These are phyloP conservation scores for Montipora capitata DNA, from an alignment of 92 coral and sea anemone genomes.

Conservation along the genomic window DNA sequence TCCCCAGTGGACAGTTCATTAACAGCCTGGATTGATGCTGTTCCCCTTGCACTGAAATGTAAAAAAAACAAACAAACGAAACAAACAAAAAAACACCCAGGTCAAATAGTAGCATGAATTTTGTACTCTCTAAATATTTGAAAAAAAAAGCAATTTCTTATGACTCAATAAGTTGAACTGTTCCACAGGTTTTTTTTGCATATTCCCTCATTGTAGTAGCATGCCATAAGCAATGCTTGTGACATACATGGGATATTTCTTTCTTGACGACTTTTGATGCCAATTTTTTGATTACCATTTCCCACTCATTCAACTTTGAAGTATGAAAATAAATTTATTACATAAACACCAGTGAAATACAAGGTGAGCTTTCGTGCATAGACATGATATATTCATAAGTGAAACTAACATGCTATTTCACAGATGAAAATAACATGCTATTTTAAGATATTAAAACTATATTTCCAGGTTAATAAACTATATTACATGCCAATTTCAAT, in stretches of 20 bases:
- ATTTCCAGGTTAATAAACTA: too few relatives aligned
- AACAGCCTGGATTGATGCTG: slow-evolving; percentile 28
- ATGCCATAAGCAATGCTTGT: slow-evolving; percentile 28
- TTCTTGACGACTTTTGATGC: background rate
- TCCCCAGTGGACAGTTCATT: slow-evolving; percentile 19
- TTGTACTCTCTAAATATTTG: background rate
- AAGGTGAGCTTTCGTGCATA: too few relatives aligned
- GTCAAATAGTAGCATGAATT: background rate
- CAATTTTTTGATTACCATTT: slow-evolving; percentile 9
- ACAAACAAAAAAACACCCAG: background rate
- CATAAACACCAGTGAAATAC: too few relatives aligned
- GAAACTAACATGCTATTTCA: too few relatives aligned
- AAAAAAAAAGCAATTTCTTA: slow-evolving; percentile 4
- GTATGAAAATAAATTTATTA: background rate
- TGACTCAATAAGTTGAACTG: slow-evolving; percentile 6
- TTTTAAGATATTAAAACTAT: too few relatives aligned
- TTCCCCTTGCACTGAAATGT: too few relatives aligned
- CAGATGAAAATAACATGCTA: too few relatives aligned
- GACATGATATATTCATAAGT: too few relatives aligned
- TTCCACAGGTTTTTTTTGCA: slow-evolving; percentile 13
- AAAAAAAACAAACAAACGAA: background rate
- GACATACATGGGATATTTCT: background rate
- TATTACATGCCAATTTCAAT: too few relatives aligned
- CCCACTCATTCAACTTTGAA: slow-evolving; percentile 33
- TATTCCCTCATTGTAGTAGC: slow-evolving; percentile 25